Percentiles rank a stretch among this genome's conserved stretches.
phyloP scores from a whole-genome alignment of 2,888 invertebrate genomes.

The Polylopha cassiicola region DNA sequence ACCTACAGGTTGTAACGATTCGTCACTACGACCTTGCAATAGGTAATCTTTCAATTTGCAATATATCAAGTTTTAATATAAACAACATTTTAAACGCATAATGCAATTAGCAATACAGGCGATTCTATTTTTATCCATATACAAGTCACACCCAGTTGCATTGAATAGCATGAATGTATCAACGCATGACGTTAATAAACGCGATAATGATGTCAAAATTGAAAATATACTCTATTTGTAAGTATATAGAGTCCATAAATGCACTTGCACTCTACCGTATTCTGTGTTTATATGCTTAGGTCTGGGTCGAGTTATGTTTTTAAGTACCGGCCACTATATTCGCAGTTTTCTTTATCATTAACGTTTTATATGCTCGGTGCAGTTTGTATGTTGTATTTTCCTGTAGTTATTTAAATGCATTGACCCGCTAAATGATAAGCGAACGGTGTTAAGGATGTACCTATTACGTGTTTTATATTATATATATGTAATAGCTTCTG shows the following conservation, averaged over 20 bases:
- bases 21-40: too few species aligned
- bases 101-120: neutral
- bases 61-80: too few species aligned
- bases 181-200: neutral
- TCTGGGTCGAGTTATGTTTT: slow-evolving; percentile 1
- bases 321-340: neutral
- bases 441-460: too few species aligned
- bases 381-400: neutral
- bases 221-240: too few species aligned
- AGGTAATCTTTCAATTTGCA: too few species aligned
- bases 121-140: slow-evolving; percentile 2
- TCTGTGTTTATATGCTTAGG: neutral
- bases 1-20: too few species aligned
- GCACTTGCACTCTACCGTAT: slow-evolving; percentile 1
- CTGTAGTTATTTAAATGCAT: too few species aligned
- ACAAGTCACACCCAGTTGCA: slow-evolving; percentile 2
- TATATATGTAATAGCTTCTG: too few species aligned
- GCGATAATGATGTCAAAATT: too few species aligned
- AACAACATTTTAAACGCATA: too few species aligned
- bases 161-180: slow-evolving; percentile 5
- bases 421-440: too few species aligned
- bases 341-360: neutral
- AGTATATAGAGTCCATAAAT: neutral
- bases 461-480: too few species aligned
- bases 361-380: neutral